Percentiles rank a stretch among this genome's conserved stretches.
These are phyloP conservation scores for Mechanitis mazaeus DNA, from an alignment of 2,888 invertebrate genomes.

Conservation along the genomic window DNA sequence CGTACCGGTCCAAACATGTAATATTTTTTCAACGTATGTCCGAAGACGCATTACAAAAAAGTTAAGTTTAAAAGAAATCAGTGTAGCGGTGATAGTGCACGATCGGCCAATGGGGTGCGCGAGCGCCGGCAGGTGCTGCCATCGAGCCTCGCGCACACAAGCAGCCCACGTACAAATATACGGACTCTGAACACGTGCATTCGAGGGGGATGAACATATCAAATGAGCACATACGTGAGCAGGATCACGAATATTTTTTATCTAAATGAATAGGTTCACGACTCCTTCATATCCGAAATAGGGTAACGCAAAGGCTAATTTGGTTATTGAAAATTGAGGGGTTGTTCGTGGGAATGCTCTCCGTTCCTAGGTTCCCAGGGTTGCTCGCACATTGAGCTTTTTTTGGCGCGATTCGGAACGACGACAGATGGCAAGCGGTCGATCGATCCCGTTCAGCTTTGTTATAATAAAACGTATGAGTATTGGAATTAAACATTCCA, in stretches of 20 bases:
- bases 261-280: slow-evolving; percentile 74
- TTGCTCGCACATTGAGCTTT: slow-evolving; percentile 74
- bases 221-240: slow-evolving; percentile 37
- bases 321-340: slow-evolving; percentile 78
- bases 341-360: slow-evolving; percentile 82
- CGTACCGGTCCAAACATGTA: slow-evolving; percentile 73
- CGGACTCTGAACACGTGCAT: slow-evolving; percentile 76
- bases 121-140: slow-evolving; percentile 69
- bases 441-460: slow-evolving; percentile 69
- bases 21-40: slow-evolving; percentile 66
- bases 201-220: slow-evolving; percentile 70
- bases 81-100: slow-evolving; percentile 72
- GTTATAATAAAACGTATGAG: slow-evolving; percentile 73
- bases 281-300: slow-evolving; percentile 76
- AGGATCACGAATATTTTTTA: slow-evolving; percentile 67
- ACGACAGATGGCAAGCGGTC: slow-evolving; percentile 76
- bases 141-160: slow-evolving; percentile 60
- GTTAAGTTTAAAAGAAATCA: slow-evolving; percentile 71
- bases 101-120: slow-evolving; percentile 69
- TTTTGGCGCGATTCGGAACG: slow-evolving; percentile 72
- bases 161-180: slow-evolving; percentile 64
- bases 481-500: slow-evolving; percentile 74
- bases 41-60: slow-evolving; percentile 69
- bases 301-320: slow-evolving; percentile 78
- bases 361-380: slow-evolving; percentile 80